Evolutionary conservation across 2,888 invertebrate genomes (phyloP).

Genomic region (Crossocerus cetratus): DNA sequence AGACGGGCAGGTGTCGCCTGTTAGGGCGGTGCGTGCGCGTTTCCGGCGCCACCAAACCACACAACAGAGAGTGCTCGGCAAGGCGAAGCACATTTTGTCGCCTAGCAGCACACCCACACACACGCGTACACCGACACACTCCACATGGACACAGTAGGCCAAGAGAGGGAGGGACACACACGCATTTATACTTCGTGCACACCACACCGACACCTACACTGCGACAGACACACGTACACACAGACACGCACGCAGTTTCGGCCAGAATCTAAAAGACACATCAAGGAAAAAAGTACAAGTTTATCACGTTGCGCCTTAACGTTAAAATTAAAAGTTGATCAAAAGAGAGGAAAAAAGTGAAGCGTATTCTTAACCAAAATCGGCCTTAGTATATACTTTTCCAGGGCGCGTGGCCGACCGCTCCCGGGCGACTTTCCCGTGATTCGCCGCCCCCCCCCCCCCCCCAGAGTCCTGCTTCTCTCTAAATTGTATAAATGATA

Average conservation of each 20-base stretch:
- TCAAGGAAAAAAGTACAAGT: slow-evolving; percentile 76
- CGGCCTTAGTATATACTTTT: slow-evolving; percentile 76
- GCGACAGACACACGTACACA: slow-evolving; percentile 45
- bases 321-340: slow-evolving; percentile 76
- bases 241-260: slow-evolving; percentile 69
- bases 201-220: slow-evolving; percentile 30
- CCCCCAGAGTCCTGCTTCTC: slow-evolving; percentile 21
- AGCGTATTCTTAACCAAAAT: slow-evolving; percentile 76
- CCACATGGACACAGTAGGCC: slow-evolving; percentile 28
- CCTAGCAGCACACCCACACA: slow-evolving; percentile 63
- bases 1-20: slow-evolving; percentile 18
- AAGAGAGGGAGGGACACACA: slow-evolving; percentile 21
- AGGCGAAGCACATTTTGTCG: slow-evolving; percentile 48
- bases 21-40: slow-evolving; percentile 10
- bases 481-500: slow-evolving; percentile 52
- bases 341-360: slow-evolving; percentile 68
- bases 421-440: slow-evolving; percentile 62
- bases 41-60: slow-evolving; percentile 34
- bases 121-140: slow-evolving; percentile 57
- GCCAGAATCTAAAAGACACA: slow-evolving; percentile 76
- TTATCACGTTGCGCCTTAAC: slow-evolving; percentile 76
- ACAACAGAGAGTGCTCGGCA: slow-evolving; percentile 58
- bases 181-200: slow-evolving; percentile 4
- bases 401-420: slow-evolving; percentile 47
- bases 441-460: background rate